Evolutionary conservation across 1,140 invertebrate species (phyloP).

Genomic region (Copidosoma floridanum): DNA sequence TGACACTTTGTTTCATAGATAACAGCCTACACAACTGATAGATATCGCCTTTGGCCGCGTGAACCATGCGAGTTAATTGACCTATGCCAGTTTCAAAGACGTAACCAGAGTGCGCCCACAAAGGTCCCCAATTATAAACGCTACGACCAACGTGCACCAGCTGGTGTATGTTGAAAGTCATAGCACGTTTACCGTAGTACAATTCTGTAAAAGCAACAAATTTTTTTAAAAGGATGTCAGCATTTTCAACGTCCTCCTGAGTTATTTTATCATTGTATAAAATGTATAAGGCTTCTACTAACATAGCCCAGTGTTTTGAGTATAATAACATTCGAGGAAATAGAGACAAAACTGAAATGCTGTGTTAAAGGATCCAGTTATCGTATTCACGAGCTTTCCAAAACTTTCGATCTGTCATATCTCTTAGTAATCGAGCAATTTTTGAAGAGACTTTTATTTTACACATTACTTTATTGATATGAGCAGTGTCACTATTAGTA

Average conservation of each 20-base stretch:
- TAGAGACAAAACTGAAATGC: conserved; percentile 8
- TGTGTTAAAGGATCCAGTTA: conserved; percentile 2
- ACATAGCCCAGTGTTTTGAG: not conserved
- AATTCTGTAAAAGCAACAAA: not conserved
- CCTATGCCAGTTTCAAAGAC: not conserved
- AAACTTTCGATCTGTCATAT: not conserved
- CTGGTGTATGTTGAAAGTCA: not conserved
- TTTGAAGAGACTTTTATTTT: not conserved
- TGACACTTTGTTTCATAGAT: not conserved
- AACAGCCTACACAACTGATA: not conserved
- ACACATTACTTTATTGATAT: too few species aligned
- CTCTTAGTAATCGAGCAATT: not conserved
- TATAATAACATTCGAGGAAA: not conserved
- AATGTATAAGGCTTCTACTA: not conserved
- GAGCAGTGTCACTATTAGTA: too few species aligned
- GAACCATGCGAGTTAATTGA: not conserved
- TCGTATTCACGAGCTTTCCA: conserved; percentile 9
- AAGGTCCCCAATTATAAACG: not conserved
- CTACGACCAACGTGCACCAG: not conserved
- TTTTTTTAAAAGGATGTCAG: not conserved
- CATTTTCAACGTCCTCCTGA: not conserved
- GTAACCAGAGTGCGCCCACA: not conserved
- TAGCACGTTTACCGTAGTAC: not conserved
- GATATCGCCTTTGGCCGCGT: not conserved
- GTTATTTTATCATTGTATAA: not conserved